These are phyloP conservation scores for Leptoteleia sp. DNA, from an alignment of 1,140 invertebrate species.

Conservation along the genomic window DNA sequence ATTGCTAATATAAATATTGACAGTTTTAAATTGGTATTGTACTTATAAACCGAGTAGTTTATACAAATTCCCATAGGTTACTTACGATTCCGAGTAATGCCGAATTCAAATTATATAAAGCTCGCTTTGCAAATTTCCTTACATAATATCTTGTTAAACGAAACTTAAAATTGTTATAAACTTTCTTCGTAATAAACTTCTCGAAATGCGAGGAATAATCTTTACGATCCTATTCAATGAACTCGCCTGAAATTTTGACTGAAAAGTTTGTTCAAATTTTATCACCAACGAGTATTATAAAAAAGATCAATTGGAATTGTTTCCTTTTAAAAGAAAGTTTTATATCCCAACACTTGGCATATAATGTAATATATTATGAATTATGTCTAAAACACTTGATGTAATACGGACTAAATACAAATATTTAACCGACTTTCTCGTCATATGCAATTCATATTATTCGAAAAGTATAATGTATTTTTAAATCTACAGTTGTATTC, in stretches of 20 bases:
- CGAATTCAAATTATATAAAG: slow-evolving; percentile 23
- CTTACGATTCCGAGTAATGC: slow-evolving; percentile 7
- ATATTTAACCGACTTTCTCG: slow-evolving; percentile 22
- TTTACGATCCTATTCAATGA: too few species aligned
- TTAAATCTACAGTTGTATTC: neutral
- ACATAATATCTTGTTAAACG: slow-evolving; percentile 6
- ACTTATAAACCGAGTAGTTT: neutral
- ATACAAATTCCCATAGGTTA: slow-evolving; percentile 6
- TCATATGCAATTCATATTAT: slow-evolving; percentile 25
- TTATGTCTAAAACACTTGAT: slow-evolving; percentile 7
- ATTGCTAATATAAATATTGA: too few species aligned
- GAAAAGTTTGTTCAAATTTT: too few species aligned
- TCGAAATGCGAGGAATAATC: too few species aligned
- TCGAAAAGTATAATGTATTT: neutral
- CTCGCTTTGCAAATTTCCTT: slow-evolving; percentile 15
- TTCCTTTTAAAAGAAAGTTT: too few species aligned
- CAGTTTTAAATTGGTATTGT: too few species aligned
- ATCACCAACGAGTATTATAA: neutral
- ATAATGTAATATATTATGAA: slow-evolving; percentile 16
- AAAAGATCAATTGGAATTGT: too few species aligned
- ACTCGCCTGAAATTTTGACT: too few species aligned
- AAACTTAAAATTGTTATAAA: slow-evolving; percentile 9
- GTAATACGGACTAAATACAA: slow-evolving; percentile 13
- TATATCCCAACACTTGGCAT: neutral
- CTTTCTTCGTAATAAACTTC: too few species aligned